Base-by-base conservation (phyloP, 1,140 invertebrate species). In the Himalopsyche phryganea region DNA sequence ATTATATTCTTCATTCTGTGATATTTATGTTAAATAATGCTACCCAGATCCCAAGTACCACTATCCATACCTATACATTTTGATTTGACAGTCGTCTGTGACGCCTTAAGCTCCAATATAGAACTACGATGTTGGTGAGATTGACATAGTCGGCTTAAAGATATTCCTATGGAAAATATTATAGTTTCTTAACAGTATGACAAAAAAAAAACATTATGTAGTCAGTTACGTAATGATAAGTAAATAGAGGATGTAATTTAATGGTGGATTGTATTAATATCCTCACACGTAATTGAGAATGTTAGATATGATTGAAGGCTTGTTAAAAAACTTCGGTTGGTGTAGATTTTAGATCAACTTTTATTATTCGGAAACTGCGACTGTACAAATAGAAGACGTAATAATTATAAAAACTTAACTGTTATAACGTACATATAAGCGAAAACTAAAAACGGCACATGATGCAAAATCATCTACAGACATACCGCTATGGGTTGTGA, bases 21-120 rank as follows among this genome's bases (percentile, higher is more conserved):
- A n/a, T n/a, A n/a, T n/a, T n/a, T n/a, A n/a, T n/a, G n/a, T n/a
- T n/a, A n/a, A 28, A 28, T 28, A 28, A 20, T 11, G 45, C 17
- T 38, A 14, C 54, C 60, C 42, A 52, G 36, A 54, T 60, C 35
- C 59, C 59, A 51, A 52, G 18, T 55, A 63, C 61, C 61, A 47
- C 40, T 53, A 33, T 58, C 47, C 61, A 63, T 63, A 63, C 61
- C 61, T 63, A 63, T 63, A 41, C 33, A 38, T 40, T 51, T 58
- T 32, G 48, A 48, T 46, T 54, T 48, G 44, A 50, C 38, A 23
- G 15, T 33, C 46, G 13, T 55, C 56, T 55, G 18, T 49, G 56
- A 50, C 52, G 18, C 45, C 46, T 38, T 45, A 32, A 32, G 23
- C 10, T 58, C 20, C 47, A 47, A 23, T 49, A 47, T 57, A 42